Evolutionary conservation across 2,113 vertebrate genomes (phyloP), one percentile per base, ranked within the genome.

Genomic region (Centropus bengalensis): DNA sequence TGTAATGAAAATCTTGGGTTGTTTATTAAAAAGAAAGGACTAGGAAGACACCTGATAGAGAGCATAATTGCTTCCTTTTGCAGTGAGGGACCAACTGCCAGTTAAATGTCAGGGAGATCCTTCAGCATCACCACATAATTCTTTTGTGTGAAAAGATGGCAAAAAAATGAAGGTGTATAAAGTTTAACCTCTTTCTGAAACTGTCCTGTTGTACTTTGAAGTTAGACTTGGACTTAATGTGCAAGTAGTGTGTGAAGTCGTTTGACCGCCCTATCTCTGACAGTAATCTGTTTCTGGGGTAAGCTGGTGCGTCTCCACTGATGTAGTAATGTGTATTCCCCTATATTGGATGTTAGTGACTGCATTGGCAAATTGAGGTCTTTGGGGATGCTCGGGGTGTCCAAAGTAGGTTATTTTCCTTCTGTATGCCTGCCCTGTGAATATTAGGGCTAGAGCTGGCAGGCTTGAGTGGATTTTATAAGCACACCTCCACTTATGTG

Each of bases 221-320:
- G 16, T 27, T 51, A 20, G 6, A 9, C 59, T 54, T 55, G 33
- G 16, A 3, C 14, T 88, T 77, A 56, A 44, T 30, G 42, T 2
- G 1, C 4, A n/a, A 70, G 15, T 33, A 45, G 9, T 14, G 8
- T 0, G 0, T 42, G 36, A 52, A 45, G 47, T 7, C 3, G 7
- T 54, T 52, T 73, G 18, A 33, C 12, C 76, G 28, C 40, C 19
- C 30, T 30, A 0, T 19, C 23, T 51, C 23, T 77, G n/a, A 5
- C 38, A 15, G 5, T 23, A 9, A 45, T 14, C 13, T 42, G 3
- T 8, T 70, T 54, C 49, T 59, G 22, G 45, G 14, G 19, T 36
- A 32, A 55, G 33, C 38, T 67, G 38, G 17, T 74, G 26, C 32
- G 21, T 32, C 28, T 81, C 26, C 64, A 55, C 2, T 8, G 51